These are phyloP conservation scores for Lamellibrachia columna DNA, from an alignment of 2,888 invertebrate species.

Conservation along the genomic window DNA sequence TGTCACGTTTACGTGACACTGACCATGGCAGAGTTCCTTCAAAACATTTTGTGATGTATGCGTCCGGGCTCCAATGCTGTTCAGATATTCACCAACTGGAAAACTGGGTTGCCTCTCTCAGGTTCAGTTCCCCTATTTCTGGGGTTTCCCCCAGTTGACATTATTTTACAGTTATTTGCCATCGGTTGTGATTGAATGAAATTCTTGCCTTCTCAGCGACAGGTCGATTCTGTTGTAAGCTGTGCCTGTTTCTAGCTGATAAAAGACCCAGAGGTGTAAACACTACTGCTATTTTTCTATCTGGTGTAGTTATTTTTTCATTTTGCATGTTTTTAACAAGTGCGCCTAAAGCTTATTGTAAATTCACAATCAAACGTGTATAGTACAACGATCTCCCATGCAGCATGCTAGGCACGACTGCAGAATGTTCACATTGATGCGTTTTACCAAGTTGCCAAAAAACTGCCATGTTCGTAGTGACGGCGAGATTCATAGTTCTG, in stretches of 20 bases:
- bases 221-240: background rate
- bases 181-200: background rate
- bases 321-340: no score
- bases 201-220: background rate
- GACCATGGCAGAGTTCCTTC: background rate
- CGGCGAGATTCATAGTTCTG: background rate
- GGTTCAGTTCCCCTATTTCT: background rate
- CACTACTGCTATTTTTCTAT: background rate
- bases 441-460: background rate
- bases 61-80: background rate
- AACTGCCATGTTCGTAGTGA: background rate
- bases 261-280: background rate
- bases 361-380: background rate
- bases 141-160: background rate
- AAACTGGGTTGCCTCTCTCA: slow-evolving; percentile 5
- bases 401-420: background rate
- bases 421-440: background rate
- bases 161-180: background rate
- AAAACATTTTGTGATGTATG: background rate
- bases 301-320: no score
- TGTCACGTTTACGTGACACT: background rate
- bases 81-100: background rate
- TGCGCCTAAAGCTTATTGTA: background rate
- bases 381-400: background rate
- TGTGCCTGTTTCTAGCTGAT: slow-evolving; percentile 10